Evolutionary conservation across 1,140 invertebrate species (phyloP).

Genomic region (Sesamia nonagrioides): DNA sequence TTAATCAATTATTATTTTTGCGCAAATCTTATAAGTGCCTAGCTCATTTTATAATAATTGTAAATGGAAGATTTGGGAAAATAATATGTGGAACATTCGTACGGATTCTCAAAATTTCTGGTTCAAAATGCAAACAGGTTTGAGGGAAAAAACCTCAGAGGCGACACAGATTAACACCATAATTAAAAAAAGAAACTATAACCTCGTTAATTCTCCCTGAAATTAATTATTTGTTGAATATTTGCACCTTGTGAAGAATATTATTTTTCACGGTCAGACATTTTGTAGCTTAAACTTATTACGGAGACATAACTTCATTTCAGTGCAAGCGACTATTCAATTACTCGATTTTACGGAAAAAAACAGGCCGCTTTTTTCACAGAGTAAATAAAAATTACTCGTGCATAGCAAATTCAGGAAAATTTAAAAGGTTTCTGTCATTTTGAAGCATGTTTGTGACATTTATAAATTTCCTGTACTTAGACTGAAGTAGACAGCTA

Average conservation of each 20-base stretch:
- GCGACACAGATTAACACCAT: too few relatives aligned
- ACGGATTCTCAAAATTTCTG: too few relatives aligned
- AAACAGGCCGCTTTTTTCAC: background rate
- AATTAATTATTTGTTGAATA: background rate
- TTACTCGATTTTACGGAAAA: background rate
- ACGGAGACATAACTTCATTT: slow-evolving; percentile 5
- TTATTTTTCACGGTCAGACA: background rate
- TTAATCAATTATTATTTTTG: too few relatives aligned
- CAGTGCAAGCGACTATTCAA: slow-evolving; percentile 5
- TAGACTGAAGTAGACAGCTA: background rate
- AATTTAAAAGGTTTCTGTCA: background rate
- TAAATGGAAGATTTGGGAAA: too few relatives aligned
- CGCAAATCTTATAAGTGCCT: too few relatives aligned
- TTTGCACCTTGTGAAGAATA: background rate
- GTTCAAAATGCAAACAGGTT: too few relatives aligned
- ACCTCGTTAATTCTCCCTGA: background rate
- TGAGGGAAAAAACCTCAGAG: too few relatives aligned
- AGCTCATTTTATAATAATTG: too few relatives aligned
- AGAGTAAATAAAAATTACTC: slow-evolving; percentile 19
- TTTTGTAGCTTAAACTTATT: slow-evolving; percentile 22
- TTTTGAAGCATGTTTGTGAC: slow-evolving; percentile 11
- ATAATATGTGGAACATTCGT: too few relatives aligned
- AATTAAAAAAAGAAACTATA: too few relatives aligned
- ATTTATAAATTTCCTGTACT: slow-evolving; percentile 14
- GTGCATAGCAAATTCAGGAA: slow-evolving; percentile 25